Evolutionary conservation across 2,113 vertebrate genomes (phyloP).

Genomic region (Anoplopoma fimbria): DNA sequence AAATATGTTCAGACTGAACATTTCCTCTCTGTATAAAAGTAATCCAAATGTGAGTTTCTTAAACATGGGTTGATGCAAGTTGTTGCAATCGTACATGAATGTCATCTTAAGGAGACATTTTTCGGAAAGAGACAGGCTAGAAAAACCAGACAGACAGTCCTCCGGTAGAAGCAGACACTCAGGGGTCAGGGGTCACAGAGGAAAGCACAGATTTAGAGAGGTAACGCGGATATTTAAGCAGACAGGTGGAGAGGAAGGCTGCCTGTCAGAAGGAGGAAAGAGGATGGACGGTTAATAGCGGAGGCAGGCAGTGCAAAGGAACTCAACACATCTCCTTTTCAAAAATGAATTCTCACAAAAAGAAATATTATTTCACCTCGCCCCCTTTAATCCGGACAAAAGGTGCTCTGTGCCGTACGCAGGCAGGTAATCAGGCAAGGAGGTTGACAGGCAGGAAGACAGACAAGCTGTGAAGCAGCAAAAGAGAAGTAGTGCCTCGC

Average conservation of each 20-base stretch:
- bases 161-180: conserved; percentile 6
- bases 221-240: conserved; percentile 55
- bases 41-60: background rate
- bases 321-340: conserved; percentile 36
- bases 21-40: background rate
- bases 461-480: conserved; percentile 75
- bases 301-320: conserved; percentile 18
- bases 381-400: conserved; percentile 67
- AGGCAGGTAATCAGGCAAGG: conserved; percentile 72
- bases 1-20: background rate
- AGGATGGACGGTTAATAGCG: conserved; percentile 32
- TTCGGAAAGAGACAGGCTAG: background rate
- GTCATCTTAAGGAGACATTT: background rate
- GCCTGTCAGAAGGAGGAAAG: conserved; percentile 45
- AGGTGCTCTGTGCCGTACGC: conserved; percentile 60
- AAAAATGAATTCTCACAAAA: conserved; percentile 50
- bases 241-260: conserved; percentile 48
- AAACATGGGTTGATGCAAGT: background rate
- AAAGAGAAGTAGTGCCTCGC: conserved; percentile 69
- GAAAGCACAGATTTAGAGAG: conserved; percentile 35
- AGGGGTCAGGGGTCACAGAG: background rate
- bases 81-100: background rate
- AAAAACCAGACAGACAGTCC: conserved; percentile 34
- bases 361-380: conserved; percentile 57
- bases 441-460: conserved; percentile 70